Evolutionary conservation across 2,113 vertebrate species (phyloP).

Genomic region (Gasterosteus aculeatus): DNA sequence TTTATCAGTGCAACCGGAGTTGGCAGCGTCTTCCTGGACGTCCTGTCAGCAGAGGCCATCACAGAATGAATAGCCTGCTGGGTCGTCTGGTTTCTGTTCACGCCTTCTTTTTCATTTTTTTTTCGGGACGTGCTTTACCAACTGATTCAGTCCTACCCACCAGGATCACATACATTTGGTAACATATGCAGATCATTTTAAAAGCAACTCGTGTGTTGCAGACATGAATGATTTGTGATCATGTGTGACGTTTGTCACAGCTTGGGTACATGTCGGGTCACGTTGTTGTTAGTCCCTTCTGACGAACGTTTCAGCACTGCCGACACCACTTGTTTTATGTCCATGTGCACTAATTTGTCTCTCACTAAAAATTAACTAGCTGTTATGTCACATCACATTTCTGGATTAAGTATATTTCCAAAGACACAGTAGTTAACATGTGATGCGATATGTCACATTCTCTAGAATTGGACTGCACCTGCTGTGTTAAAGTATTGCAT

Average conservation of each 20-base stretch:
- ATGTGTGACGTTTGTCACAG: neutral
- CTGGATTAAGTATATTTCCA: neutral
- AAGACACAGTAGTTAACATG: neutral
- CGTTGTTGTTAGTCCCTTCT: neutral
- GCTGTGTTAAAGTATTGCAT: neutral
- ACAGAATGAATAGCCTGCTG: neutral
- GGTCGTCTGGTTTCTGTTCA: neutral
- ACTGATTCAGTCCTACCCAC: neutral
- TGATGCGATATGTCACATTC: neutral
- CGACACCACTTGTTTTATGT: neutral
- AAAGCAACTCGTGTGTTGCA: neutral
- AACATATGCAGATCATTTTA: neutral
- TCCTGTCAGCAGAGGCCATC: slow-evolving; percentile 11
- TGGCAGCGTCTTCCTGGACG: slow-evolving; percentile 24
- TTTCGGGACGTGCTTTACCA: neutral
- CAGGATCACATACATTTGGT: neutral
- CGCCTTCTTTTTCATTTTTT: too few species aligned
- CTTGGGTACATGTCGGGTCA: neutral
- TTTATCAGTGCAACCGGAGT: neutral
- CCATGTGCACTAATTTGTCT: neutral
- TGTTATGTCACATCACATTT: neutral
- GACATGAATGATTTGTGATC: neutral
- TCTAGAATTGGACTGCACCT: neutral
- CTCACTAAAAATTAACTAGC: neutral
- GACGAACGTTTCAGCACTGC: neutral